phyloP scores from a whole-genome alignment of 1,140 invertebrate genomes.

The Drosophila eugracilis region DNA sequence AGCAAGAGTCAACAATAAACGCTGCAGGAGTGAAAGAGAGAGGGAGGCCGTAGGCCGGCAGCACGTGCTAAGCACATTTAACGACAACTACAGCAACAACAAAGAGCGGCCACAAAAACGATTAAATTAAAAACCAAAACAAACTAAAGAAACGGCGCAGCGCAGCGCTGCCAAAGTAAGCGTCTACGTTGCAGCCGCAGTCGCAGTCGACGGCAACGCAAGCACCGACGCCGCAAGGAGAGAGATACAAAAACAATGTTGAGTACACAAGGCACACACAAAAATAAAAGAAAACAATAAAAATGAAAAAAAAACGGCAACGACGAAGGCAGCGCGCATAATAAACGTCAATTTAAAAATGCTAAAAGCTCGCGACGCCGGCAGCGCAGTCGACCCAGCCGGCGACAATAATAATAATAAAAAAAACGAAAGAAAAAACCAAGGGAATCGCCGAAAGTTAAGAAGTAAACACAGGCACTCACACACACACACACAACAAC shows the following conservation, averaged over 20 bases:
- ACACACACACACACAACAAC: slow-evolving; percentile 28
- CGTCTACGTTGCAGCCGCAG: not conserved
- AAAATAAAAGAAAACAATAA: slow-evolving; percentile 47
- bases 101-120: slow-evolving; percentile 70
- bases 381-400: slow-evolving; percentile 61
- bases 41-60: slow-evolving; percentile 54
- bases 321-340: slow-evolving; percentile 58
- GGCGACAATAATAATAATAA: slow-evolving; percentile 76
- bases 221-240: slow-evolving; percentile 40
- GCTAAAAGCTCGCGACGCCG: slow-evolving; percentile 64
- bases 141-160: slow-evolving; percentile 75
- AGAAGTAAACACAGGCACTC: slow-evolving; percentile 72
- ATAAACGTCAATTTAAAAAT: slow-evolving; percentile 83
- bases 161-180: slow-evolving; percentile 22
- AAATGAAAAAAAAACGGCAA: slow-evolving; percentile 30
- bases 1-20: slow-evolving; percentile 42
- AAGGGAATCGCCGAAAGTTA: slow-evolving; percentile 78
- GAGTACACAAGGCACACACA: slow-evolving; percentile 66
- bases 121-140: slow-evolving; percentile 83
- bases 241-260: slow-evolving; percentile 69
- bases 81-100: slow-evolving; percentile 74
- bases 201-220: not conserved
- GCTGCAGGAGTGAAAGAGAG: slow-evolving; percentile 1
- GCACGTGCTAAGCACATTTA: slow-evolving; percentile 82
- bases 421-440: slow-evolving; percentile 35